phyloP scores from a whole-genome alignment of 2,113 vertebrate species.

The Cololabis saira region DNA sequence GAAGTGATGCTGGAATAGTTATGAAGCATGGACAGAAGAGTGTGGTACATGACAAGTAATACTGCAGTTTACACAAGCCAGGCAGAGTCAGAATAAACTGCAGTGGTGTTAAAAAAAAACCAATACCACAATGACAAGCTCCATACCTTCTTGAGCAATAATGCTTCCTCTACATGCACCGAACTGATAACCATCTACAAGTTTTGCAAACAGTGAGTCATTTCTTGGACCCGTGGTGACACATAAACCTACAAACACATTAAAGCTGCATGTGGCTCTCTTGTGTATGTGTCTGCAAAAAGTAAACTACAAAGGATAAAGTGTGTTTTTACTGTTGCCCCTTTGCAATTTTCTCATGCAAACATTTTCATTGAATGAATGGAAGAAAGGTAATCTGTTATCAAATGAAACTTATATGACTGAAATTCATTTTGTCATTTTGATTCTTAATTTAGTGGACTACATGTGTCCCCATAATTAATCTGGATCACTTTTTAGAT shows the following conservation, averaged over 20 bases:
- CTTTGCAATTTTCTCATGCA: too few relatives aligned
- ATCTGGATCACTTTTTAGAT: too few relatives aligned
- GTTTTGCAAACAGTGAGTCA: conserved; percentile 22
- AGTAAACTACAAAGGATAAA: too few relatives aligned
- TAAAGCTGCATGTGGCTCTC: background rate
- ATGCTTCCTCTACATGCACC: conserved; percentile 5
- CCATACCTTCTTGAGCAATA: conserved; percentile 26
- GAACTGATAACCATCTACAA: conserved; percentile 1
- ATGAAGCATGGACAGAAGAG: background rate
- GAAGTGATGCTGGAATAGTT: conserved; percentile 24
- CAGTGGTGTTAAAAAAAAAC: conserved; percentile 15
- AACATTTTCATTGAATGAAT: background rate
- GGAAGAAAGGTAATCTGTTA: background rate
- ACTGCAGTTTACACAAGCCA: conserved; percentile 35
- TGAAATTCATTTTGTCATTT: too few relatives aligned
- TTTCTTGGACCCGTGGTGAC: conserved; percentile 2
- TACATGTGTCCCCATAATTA: too few relatives aligned
- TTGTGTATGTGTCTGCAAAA: background rate
- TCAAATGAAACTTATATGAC: too few relatives aligned
- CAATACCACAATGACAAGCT: conserved; percentile 19
- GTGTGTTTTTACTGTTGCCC: too few relatives aligned
- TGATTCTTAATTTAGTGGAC: too few relatives aligned
- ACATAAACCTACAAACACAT: background rate
- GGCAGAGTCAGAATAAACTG: conserved; percentile 27
- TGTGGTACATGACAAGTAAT: conserved; percentile 26